Evolutionary conservation across 2,797 vertebrate species (phyloP), one percentile per base, ranked within the genome.

Genomic region (Sylvia borin): DNA sequence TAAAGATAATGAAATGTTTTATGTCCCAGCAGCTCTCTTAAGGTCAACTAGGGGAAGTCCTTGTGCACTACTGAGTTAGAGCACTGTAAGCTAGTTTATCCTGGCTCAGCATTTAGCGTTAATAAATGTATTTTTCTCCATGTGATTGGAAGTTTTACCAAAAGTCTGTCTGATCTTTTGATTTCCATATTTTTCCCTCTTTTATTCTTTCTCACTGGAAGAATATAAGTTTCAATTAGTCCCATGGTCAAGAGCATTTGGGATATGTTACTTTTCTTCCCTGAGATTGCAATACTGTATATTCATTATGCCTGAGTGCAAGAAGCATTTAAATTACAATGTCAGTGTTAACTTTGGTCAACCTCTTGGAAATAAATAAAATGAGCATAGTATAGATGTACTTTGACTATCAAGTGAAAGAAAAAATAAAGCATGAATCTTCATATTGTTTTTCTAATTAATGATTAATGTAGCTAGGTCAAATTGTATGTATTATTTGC

Each of bases 1-100:
- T 92, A 86, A 93, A 86, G 66, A 86, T 91, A 95, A 94, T 86
- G 42, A 92, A 94, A 79, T 61, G 25, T 9, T 94, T 92, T 66
- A 27, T 58, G 66, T 89, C 36, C 43, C 62, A 81, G 73, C 58
- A 88, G 36, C 32, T 3, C 21, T 61, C 73, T 82, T 73, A 92
- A 88, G 60, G 79, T 96, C 87, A 92, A 0, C 22, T 1, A 9
- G 48, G 51, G 43, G 24, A 92, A 86, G 48, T 47, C 42, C 19
- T 34, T 15, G 45, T 55, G 57, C 13, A 19, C 14, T 64, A 34
- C 48, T 81, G 25, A 66, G 27, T 38, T 55, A 72, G 13, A 34
- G 20, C 31, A 58, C 26, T 42, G 16, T 10, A 10, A 77, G 8
- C 13, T 31, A 75, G 31, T 85, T 88, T 60, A 53, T 73, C 36